Evolutionary conservation across 1,140 invertebrate species (phyloP), one percentile per base, ranked within the genome.

Genomic region (Leptinotarsa undecemlineata): DNA sequence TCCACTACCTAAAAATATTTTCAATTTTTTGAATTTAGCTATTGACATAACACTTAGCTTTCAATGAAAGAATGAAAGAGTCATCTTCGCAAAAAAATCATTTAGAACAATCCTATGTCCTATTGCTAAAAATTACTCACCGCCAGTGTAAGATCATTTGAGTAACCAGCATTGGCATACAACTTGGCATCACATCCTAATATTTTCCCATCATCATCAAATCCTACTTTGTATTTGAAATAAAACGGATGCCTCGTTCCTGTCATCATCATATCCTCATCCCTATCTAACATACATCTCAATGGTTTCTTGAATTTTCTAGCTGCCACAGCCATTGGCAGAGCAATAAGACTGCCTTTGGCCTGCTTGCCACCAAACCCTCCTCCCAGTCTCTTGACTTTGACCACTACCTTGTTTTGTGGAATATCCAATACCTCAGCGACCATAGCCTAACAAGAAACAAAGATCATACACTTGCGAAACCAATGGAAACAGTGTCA

Each of bases 361-460:
- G 93, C 93, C 85, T 98, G 96, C 87, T 99, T 99, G 3, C 97
- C 97, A 19, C 97, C 97, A 87, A 99, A 99, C 48, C 96, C 97
- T 60, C 97, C 97, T 11, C 97, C 97, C 79, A 98, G 86, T 73
- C 97, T 89, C 84, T 97, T 97, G 0, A 94, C 92, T 76, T 90
- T 90, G 14, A 91, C 90, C 1, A 91, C 89, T 48, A 98, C 87
- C 79, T 91, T 90, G 83, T 96, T 95, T 63, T 90, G 88, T 0
- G 92, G 91, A 19, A 97, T 85, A 17, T 90, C 89, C 15, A 98
- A 86, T 8, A 92, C 89, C 76, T 93, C 89, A 3, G 94, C 89
- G 0, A 93, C 86, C 3, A 92, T 17, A 57, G 51, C 51, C 51
- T 57, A 19, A 57, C 17, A n/a, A 57, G 15, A n/a, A 15, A 57